Evolutionary conservation across 2,113 vertebrate genomes (phyloP), one percentile per base, ranked within the genome.

Genomic region (Austrofundulus limnaeus): DNA sequence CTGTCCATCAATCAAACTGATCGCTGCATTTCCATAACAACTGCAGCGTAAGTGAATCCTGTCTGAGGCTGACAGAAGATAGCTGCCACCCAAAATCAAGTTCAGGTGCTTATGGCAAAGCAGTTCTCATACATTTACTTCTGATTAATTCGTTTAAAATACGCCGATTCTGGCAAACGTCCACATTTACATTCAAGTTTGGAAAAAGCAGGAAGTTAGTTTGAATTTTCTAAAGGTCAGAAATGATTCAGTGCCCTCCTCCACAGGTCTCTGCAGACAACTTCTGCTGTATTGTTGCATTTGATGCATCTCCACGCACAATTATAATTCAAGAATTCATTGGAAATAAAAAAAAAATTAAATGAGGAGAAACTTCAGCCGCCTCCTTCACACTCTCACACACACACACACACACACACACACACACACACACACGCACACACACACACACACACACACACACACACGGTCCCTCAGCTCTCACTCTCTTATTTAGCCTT

Each of bases 401-500:
- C 17, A 17, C 34, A 45, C 42, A 61, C 24, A 53, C 17, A 17
- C 34, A 45, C 42, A 61, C 65, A 53, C 52, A 39, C 13, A 43
- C 31, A 43, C 15, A 39, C 24, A 53, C 17, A 17, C 34, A 45
- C 42, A 61, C n/a, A n/a, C n/a, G n/a, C n/a, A n/a, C n/a, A n/a
- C n/a, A n/a, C n/a, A n/a, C 12, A 42, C 28, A 43, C 17, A 42
- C 28, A 52, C 17, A 16, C 31, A 45, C 41, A 60, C 64, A 72
- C 28, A 28, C 39, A 45, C 61, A 64, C 0, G 45, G 43, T 72
- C 59, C 39, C 76, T 70, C 72, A 55, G 58, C 49, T 70, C 70
- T 56, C 57, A 65, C 66, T 73, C 61, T 56, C 42, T 86, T 85
- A 89, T 83, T 84, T 77, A 78, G 83, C 82, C 72, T 81, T 82